These are phyloP conservation scores for Drosophila mayaguana DNA, from an alignment of 2,888 invertebrate species.

Conservation along the genomic window DNA sequence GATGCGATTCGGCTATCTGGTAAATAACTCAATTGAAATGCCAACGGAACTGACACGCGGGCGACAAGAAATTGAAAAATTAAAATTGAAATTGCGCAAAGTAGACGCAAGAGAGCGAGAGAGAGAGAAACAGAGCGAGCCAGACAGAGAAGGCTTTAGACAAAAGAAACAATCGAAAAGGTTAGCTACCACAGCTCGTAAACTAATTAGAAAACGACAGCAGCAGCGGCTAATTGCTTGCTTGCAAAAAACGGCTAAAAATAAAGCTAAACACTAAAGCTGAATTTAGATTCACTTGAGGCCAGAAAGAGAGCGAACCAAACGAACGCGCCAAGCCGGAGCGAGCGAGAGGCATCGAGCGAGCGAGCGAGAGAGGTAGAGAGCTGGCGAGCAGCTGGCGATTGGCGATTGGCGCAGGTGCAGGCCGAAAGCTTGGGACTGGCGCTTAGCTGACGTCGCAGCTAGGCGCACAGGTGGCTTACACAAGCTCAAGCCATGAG, in stretches of 20 bases:
- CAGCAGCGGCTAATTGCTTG: constrained; percentile 59
- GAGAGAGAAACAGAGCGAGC: neutral
- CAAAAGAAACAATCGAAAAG: constrained; percentile 73
- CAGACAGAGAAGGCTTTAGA: neutral
- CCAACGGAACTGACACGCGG: constrained; percentile 80
- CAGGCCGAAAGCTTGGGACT: constrained; percentile 60
- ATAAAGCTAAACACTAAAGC: constrained; percentile 24
- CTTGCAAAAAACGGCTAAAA: constrained; percentile 19
- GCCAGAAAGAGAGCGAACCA: constrained; percentile 66
- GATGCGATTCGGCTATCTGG: constrained; percentile 36
- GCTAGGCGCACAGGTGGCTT: constrained; percentile 64
- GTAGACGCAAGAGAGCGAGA: neutral
- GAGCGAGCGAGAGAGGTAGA: neutral
- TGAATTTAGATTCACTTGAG: constrained; percentile 10
- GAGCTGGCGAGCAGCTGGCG: constrained; percentile 61
- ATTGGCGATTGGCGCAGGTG: constrained; percentile 80
- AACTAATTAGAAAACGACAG: constrained; percentile 74
- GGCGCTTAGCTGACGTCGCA: constrained; percentile 71
- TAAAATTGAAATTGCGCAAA: constrained; percentile 69
- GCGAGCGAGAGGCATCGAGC: neutral
- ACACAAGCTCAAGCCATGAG: constrained; percentile 42
- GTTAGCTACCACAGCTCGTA: constrained; percentile 65
- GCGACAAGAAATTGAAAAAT: constrained; percentile 76
- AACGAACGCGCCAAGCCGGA: constrained; percentile 19
- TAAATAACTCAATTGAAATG: constrained; percentile 82